phyloP scores from a whole-genome alignment of 2,888 invertebrate genomes.

The Megalurothrips usitatus region DNA sequence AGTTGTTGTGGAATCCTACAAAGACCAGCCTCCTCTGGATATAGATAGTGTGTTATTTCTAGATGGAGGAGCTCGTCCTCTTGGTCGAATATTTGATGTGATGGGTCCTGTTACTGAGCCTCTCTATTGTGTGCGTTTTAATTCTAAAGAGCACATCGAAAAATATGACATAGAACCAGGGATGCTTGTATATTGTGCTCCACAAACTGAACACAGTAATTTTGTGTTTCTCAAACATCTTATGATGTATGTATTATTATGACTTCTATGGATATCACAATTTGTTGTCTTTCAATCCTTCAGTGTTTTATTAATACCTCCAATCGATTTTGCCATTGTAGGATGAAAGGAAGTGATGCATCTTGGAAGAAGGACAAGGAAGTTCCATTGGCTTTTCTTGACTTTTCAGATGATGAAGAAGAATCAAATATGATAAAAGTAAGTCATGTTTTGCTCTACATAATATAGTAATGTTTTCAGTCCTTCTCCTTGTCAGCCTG shows the following conservation, averaged over 20 bases:
- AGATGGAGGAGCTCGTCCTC: slow-evolving; percentile 66
- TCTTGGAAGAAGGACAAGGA: slow-evolving; percentile 82
- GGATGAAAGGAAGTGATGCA: slow-evolving; percentile 80
- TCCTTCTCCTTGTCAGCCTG: not conserved
- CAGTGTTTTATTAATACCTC: not conserved
- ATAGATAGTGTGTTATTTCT: slow-evolving; percentile 83
- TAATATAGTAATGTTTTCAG: not conserved
- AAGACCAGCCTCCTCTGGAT: slow-evolving; percentile 72
- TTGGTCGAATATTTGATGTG: slow-evolving; percentile 85
- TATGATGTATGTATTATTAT: slow-evolving; percentile 54
- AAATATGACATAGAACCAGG: slow-evolving; percentile 63
- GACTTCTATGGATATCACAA: not conserved
- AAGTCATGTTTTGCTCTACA: not conserved
- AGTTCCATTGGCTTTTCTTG: slow-evolving; percentile 64
- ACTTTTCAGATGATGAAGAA: slow-evolving; percentile 86
- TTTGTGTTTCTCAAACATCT: slow-evolving; percentile 71
- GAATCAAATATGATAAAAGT: slow-evolving; percentile 50
- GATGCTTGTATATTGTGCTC: slow-evolving; percentile 76
- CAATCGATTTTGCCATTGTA: slow-evolving; percentile 46
- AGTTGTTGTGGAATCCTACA: slow-evolving; percentile 72
- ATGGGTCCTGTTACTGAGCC: slow-evolving; percentile 83
- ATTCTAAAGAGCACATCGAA: slow-evolving; percentile 68
- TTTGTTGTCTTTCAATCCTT: not conserved
- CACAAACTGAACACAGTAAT: slow-evolving; percentile 67
- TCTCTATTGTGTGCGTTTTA: slow-evolving; percentile 86